Conservation (phyloP, 2,797 vertebrate species). For the Sternotherus odoratus region DNA sequence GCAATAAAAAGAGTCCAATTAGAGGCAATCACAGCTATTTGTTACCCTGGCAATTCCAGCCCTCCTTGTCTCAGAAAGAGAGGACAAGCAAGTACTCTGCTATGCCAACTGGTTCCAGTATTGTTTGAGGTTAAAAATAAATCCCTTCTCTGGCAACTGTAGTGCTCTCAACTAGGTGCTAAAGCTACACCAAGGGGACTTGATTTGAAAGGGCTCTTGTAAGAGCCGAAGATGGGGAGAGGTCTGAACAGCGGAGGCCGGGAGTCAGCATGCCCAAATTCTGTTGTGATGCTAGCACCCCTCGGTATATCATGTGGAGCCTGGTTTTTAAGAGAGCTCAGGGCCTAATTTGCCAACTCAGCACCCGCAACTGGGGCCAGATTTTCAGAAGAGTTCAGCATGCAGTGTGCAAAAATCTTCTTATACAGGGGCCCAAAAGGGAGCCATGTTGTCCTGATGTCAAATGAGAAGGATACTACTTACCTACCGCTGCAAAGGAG, state of each 20-base stretch:
- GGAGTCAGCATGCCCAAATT: background rate
- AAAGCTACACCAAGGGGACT: background rate
- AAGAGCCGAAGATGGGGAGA: fast-evolving
- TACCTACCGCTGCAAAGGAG: background rate
- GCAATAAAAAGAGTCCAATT: background rate
- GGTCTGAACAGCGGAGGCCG: fast-evolving
- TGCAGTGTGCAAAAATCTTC: background rate
- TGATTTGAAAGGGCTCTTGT: background rate
- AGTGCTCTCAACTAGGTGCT: fast-evolving
- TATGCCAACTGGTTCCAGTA: background rate
- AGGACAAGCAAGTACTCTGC: fast-evolving
- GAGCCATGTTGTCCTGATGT: background rate
- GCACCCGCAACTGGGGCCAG: background rate
- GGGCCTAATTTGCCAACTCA: background rate
- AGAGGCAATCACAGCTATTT: background rate
- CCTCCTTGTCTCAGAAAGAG: background rate
- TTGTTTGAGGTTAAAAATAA: background rate
- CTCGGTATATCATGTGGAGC: too few relatives aligned
- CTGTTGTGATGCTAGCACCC: fast-evolving
- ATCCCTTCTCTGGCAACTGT: fast-evolving
- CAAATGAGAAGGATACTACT: background rate
- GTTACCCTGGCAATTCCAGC: background rate
- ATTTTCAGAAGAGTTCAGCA: background rate
- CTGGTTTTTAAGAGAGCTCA: background rate
- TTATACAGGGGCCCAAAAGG: background rate